phyloP scores from a whole-genome alignment of 2,113 vertebrate genomes.

The Boulengeromyrus knoepffleri region DNA sequence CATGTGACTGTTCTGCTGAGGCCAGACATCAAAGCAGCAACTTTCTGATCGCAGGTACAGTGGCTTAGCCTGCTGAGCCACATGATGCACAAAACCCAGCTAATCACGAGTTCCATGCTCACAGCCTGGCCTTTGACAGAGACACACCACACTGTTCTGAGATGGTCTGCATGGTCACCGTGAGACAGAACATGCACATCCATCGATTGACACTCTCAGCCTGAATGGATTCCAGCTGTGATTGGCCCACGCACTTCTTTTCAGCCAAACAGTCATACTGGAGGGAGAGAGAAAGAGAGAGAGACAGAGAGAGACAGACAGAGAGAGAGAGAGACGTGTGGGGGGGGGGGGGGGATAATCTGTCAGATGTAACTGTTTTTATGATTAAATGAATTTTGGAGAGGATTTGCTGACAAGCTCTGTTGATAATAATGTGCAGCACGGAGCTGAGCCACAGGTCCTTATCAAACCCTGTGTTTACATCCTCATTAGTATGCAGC shows the following conservation, averaged over 20 bases:
- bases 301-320: not conserved
- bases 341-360: not conserved
- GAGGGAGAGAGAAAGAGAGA: not conserved
- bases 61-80: not conserved
- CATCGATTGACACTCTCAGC: not conserved
- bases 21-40: not conserved
- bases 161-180: not conserved
- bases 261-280: not conserved
- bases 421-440: not conserved
- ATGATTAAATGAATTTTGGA: constrained; percentile 13
- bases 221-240: not conserved
- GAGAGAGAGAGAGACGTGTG: not conserved
- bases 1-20: not conserved
- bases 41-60: not conserved
- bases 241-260: not conserved
- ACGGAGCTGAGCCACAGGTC: not conserved
- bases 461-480: not conserved
- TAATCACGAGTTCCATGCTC: not conserved
- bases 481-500: not conserved
- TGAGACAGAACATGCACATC: not conserved
- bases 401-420: not conserved
- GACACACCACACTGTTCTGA: not conserved
- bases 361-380: not conserved
- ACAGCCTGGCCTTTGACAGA: not conserved
- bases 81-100: not conserved